Base-by-base conservation (phyloP, 1,140 invertebrate genomes). In the Drosophila pectinifera region DNA sequence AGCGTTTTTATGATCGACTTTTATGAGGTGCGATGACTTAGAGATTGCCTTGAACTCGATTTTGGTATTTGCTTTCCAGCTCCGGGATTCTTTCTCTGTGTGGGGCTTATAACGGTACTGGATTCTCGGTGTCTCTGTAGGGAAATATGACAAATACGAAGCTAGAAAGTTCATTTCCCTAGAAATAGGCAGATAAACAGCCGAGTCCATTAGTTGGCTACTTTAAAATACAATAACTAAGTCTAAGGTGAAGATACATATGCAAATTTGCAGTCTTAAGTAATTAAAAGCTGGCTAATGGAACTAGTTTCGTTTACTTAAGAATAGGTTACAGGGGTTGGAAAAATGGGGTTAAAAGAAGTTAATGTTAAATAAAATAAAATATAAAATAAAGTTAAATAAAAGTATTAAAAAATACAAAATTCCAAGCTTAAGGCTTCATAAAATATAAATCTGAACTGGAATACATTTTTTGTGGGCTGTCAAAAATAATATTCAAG, bases 11-110 rank as follows among this genome's bases (percentile, higher is more conserved):
- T 73, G 83, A 73, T 80, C 72, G 58, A 56, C 43, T 88, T 88
- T 88, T 88, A 88, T 88, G 56, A 88, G 84, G 84, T 88, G 84
- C 84, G 84, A 88, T 89, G 84, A 83, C 84, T 89, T 89, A 57
- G 77, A 89, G 76, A 89, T 89, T 89, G 84, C 84, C 84, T 89
- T 88, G 84, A 88, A 80, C 84, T 84, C 73, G 58, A 78, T 80
- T 77, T 68, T 20, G 24, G 42, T 26, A 31, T 10, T 43, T 28
- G 34, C 46, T 55, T 36, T 69, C 56, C 20, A 31, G 14, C 6
- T 38, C 39, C 18, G 48, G 31, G 18, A 54, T 26, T 54, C 56
- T 31, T 38, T 61, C 22, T 26, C 22, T 26, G 28, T 67, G 46
- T 54, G 49, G 39, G 38, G 46, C 48, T 86, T 65, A 70, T 88